Evolutionary conservation across 2,113 vertebrate species (phyloP).

Genomic region (Odobenus rosmarus): DNA sequence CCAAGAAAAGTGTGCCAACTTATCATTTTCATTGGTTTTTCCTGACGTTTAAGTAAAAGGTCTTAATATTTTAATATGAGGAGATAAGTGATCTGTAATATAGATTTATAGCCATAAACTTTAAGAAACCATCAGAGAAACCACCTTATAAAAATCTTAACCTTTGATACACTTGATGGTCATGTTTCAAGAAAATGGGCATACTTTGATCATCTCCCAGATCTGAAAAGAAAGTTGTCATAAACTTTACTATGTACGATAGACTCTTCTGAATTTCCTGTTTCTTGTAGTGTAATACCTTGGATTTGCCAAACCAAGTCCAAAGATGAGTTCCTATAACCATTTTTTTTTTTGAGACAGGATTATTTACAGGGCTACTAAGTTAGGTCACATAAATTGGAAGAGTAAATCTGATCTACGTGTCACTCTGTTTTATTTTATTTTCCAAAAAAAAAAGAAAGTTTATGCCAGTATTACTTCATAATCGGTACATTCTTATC

Average conservation of each 20-base stretch:
- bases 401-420: neutral
- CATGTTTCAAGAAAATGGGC: constrained; percentile 39
- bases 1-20: neutral
- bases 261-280: neutral
- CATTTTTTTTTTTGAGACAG: neutral
- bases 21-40: constrained; percentile 48
- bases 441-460: neutral
- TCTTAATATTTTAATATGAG: constrained; percentile 62
- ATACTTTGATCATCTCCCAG: neutral
- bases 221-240: neutral
- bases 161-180: neutral
- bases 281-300: neutral
- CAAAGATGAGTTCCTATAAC: neutral
- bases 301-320: neutral
- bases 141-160: constrained; percentile 54
- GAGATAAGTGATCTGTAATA: constrained; percentile 23
- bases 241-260: neutral
- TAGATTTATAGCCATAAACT: constrained; percentile 52
- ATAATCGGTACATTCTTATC: neutral
- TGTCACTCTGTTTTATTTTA: neutral
- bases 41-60: constrained; percentile 66
- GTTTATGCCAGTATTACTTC: neutral
- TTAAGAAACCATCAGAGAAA: constrained; percentile 17
- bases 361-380: neutral
- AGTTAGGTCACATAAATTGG: neutral